phyloP scores from a whole-genome alignment of 2,113 vertebrate genomes.

The Mobula birostris region DNA sequence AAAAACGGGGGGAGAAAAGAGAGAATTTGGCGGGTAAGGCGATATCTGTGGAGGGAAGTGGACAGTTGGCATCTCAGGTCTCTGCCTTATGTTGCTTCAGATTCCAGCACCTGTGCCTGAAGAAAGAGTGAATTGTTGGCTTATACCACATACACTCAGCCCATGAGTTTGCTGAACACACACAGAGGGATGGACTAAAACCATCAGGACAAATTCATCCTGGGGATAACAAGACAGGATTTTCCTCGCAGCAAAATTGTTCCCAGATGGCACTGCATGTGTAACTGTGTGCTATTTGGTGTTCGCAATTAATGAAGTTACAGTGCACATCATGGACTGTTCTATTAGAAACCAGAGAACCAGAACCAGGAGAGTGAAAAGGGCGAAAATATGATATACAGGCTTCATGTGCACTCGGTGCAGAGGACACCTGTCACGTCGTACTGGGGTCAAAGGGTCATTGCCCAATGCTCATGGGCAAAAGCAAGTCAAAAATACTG shows the following conservation, averaged over 20 bases:
- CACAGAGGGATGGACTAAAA: background rate
- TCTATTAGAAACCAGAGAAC: background rate
- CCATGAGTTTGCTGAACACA: background rate
- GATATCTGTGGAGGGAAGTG: too few species aligned
- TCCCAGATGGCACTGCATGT: slow-evolving; percentile 10
- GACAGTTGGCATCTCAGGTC: too few species aligned
- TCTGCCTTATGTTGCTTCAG: too few species aligned
- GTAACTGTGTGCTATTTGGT: background rate
- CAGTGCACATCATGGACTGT: background rate
- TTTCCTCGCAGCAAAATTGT: background rate
- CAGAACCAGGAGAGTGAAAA: background rate
- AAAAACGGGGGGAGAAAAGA: background rate
- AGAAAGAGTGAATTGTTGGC: background rate
- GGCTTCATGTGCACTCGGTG: background rate
- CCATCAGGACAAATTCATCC: background rate
- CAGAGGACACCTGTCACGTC: background rate
- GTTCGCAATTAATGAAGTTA: background rate
- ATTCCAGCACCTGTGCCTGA: too few species aligned
- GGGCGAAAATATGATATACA: background rate
- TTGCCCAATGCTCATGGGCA: background rate
- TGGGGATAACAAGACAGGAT: background rate
- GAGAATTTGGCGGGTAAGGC: too few species aligned
- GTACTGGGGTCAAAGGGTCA: background rate
- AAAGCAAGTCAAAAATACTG: background rate
- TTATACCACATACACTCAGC: background rate